Conservation (phyloP, 2,113 vertebrate genomes). For the Choloepus hoffmanni region DNA sequence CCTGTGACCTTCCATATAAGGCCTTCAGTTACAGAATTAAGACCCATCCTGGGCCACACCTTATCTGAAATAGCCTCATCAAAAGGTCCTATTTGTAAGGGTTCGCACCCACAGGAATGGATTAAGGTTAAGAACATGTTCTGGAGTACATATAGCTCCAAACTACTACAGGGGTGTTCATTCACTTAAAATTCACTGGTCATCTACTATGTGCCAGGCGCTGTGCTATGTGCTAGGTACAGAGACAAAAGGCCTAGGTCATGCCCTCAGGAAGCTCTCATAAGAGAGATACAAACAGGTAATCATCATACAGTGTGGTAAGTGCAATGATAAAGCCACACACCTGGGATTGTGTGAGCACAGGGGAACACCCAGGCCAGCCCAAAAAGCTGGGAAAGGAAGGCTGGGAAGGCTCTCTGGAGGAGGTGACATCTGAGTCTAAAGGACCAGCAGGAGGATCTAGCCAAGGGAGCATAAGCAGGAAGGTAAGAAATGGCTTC, state of each 20-base stretch:
- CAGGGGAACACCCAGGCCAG: background rate
- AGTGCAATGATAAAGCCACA: background rate
- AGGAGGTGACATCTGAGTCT: background rate
- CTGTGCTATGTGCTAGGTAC: background rate
- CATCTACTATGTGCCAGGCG: background rate
- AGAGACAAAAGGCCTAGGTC: background rate
- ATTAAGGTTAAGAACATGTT: no score
- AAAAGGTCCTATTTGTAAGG: no score
- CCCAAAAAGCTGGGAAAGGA: background rate
- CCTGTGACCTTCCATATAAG: no score
- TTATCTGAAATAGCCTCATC: no score
- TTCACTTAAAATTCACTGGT: background rate
- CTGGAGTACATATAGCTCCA: no score
- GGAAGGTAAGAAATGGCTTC: background rate
- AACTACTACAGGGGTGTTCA: background rate
- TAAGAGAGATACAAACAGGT: background rate
- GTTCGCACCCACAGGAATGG: no score
- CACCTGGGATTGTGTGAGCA: background rate
- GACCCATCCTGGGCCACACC: no score
- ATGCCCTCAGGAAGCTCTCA: background rate
- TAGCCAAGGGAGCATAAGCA: background rate
- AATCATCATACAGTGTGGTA: background rate
- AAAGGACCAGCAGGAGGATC: background rate
- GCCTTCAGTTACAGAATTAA: no score
- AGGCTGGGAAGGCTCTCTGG: conserved; percentile 1